A percentile compares a stretch with the other conserved stretches of the same genome.
Evolutionary conservation across 2,113 vertebrate species (phyloP).

Genomic region (Ptilorrhoa leucosticta): DNA sequence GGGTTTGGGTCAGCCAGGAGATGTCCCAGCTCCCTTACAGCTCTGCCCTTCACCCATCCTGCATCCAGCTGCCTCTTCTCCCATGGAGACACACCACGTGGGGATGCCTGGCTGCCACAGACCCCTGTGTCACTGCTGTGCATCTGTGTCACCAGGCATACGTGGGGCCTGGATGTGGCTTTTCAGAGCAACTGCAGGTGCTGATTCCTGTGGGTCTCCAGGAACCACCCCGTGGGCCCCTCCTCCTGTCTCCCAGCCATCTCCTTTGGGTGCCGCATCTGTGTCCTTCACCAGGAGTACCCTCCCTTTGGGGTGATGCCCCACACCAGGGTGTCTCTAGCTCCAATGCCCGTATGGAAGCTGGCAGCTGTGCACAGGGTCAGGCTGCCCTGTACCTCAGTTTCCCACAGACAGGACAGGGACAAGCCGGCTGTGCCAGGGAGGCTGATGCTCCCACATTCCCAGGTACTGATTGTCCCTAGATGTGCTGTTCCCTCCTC

Average conservation of each 20-base stretch:
- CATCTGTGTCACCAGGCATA: fast-evolving
- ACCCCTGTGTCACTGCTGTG: fast-evolving
- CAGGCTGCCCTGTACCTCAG: neutral
- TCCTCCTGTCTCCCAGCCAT: neutral
- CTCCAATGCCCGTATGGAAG: neutral
- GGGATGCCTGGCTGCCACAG: neutral
- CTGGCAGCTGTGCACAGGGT: fast-evolving
- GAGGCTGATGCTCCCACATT: neutral
- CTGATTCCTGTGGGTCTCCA: fast-evolving
- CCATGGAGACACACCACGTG: fast-evolving
- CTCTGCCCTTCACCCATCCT: neutral
- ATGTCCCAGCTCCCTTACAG: neutral
- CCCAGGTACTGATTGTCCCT: neutral
- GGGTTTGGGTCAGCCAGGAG: neutral
- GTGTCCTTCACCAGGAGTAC: neutral
- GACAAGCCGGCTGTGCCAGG: fast-evolving
- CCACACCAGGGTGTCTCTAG: fast-evolving
- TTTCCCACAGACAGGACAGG: neutral
- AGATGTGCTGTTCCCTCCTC: neutral
- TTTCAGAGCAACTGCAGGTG: neutral
- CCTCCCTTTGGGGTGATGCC: fast-evolving
- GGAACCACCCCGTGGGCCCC: fast-evolving
- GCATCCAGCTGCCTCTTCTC: neutral
- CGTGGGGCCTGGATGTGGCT: fast-evolving
- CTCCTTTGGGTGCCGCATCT: fast-evolving